Base-by-base conservation (phyloP, 2,888 invertebrate species). In the Brenthis daphne region DNA sequence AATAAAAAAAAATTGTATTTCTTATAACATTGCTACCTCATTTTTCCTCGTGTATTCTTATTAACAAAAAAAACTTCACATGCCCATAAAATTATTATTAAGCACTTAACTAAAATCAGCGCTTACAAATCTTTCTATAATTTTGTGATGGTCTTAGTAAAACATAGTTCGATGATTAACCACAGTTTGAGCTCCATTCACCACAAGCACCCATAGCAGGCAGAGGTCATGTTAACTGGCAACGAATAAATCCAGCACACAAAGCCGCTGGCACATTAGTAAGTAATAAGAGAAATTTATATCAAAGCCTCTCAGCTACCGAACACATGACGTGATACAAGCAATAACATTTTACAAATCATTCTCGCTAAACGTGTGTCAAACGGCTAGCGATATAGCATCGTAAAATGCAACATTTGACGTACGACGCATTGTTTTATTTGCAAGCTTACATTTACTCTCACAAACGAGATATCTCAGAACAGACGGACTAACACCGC, bases 341-440 rank as follows among this genome's bases (percentile, higher is more conserved):
- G 66, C 57, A 20, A 43, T 64, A 71, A 66, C 57, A 60, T 58
- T 70, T 60, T 56, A 88, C 90, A 90, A 90, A 89, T 90, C 88
- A 89, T 84, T 76, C 77, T 69, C 83, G 84, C 85, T 89, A 85
- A 90, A 86, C 88, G 86, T 81, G 82, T 85, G 88, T 85, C 88
- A 82, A 82, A 83, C 83, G 82, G 87, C 85, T 79, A 88, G 87
- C 87, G 89, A 90, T 89, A 88, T 88, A 85, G 58, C 13, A 48
- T 82, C 84, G 82, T 90, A 90, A 90, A 90, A 84, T 82, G 82
- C 79, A 75, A 79, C 75, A 79, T 80, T 81, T 89, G 89, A 90
- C 88, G 84, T 87, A 91, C 87, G 85, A 88, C 81, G 84, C 83
- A 91, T 91, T 91, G 91, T 91, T 79, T 76, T 73, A 72, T 64